These are phyloP conservation scores for Drosophila neutralis DNA, from an alignment of 2,888 invertebrate species.

Conservation along the genomic window DNA sequence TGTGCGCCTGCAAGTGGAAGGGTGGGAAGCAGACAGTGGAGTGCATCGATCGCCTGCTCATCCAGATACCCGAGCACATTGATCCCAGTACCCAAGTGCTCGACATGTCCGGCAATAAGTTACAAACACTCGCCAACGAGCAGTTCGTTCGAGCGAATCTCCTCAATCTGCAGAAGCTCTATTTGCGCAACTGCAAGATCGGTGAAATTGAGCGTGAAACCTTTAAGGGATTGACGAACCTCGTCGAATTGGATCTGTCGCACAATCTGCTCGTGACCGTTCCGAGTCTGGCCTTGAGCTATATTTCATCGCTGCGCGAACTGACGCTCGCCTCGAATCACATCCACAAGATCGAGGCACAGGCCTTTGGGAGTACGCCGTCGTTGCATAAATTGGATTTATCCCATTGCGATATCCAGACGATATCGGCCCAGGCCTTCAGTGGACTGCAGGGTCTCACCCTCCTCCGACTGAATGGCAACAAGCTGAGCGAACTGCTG, in stretches of 20 bases:
- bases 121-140: conserved; percentile 92
- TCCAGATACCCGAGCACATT: conserved; percentile 93
- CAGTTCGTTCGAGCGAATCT: conserved; percentile 93
- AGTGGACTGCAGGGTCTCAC: conserved; percentile 91
- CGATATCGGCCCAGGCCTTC: conserved; percentile 91
- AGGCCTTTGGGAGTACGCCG: conserved; percentile 90
- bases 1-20: conserved; percentile 97
- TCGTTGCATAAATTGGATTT: conserved; percentile 93
- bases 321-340: conserved; percentile 93
- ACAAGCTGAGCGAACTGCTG: conserved; percentile 90
- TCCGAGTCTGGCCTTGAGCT: conserved; percentile 91
- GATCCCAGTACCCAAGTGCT: conserved; percentile 96
- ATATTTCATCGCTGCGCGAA: conserved; percentile 93
- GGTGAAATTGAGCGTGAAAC: conserved; percentile 94
- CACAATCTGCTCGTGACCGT: conserved; percentile 92
- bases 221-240: conserved; percentile 93
- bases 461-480: conserved; percentile 92
- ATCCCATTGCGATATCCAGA: conserved; percentile 92
- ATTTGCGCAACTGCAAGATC: conserved; percentile 92
- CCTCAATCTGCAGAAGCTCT: conserved; percentile 94
- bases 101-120: conserved; percentile 94
- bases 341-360: conserved; percentile 90
- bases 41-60: conserved; percentile 93
- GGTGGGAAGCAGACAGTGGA: conserved; percentile 96
- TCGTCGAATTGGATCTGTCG: conserved; percentile 95